Evolutionary conservation across 2,888 invertebrate species (phyloP).

Genomic region (Dromius quadrimaculatus): DNA sequence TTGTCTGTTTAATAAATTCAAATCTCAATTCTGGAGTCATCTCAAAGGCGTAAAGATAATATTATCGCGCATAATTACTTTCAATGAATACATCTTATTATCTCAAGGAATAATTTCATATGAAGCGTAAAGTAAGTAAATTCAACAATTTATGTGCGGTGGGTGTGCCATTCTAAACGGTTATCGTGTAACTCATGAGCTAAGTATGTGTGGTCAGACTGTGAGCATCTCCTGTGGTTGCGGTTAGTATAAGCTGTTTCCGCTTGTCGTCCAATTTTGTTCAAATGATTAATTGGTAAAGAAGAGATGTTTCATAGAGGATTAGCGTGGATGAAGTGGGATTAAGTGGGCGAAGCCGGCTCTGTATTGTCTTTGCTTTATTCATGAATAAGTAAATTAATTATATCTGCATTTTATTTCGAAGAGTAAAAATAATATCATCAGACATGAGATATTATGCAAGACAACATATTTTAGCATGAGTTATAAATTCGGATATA

Average conservation of each 20-base stretch:
- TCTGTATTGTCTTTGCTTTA: conserved; percentile 7
- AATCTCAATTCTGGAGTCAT: too few species aligned
- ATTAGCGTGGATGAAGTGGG: conserved; percentile 13
- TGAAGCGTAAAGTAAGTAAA: conserved; percentile 22
- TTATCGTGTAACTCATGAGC: conserved; percentile 8
- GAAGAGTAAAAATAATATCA: too few species aligned
- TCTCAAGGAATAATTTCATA: conserved; percentile 9
- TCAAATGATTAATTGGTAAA: conserved; percentile 16
- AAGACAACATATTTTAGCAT: too few species aligned
- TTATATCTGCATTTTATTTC: too few species aligned
- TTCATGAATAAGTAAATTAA: too few species aligned
- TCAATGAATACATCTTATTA: conserved; percentile 19
- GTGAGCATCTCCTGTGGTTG: conserved; percentile 14
- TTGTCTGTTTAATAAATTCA: too few species aligned
- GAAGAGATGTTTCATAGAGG: background rate
- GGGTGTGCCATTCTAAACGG: conserved; percentile 22
- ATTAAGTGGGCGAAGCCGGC: conserved; percentile 7
- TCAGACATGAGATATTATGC: too few species aligned
- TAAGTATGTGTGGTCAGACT: conserved; percentile 27
- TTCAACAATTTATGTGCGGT: conserved; percentile 9
- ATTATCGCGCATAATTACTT: conserved; percentile 14
- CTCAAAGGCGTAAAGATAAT: conserved; percentile 14
- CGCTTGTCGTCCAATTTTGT: conserved; percentile 24
- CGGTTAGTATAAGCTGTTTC: conserved; percentile 25
- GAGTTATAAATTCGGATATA: too few species aligned